A percentile compares a stretch with the other conserved stretches of the same genome.
These are phyloP conservation scores for Nilaparvata lugens DNA, from an alignment of 1,140 invertebrate species.

Conservation along the genomic window DNA sequence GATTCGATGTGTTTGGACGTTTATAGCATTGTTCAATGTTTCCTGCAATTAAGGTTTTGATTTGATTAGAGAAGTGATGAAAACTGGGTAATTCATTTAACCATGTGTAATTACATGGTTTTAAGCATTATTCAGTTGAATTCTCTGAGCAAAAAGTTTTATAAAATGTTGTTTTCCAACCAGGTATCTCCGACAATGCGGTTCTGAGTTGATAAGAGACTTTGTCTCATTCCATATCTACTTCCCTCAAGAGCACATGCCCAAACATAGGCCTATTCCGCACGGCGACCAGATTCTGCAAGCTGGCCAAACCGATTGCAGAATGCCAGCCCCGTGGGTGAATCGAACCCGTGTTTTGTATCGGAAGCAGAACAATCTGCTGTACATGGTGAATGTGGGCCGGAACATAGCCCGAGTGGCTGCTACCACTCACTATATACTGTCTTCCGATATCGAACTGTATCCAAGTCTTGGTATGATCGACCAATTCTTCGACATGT, in stretches of 20 bases:
- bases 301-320: constrained; percentile 52
- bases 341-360: constrained; percentile 58
- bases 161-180: constrained; percentile 17
- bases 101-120: too few species aligned
- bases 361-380: constrained; percentile 64
- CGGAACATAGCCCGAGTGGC: constrained; percentile 75
- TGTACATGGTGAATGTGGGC: constrained; percentile 83
- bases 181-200: constrained; percentile 45
- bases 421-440: constrained; percentile 70
- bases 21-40: too few species aligned
- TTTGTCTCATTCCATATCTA: constrained; percentile 78
- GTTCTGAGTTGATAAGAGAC: constrained; percentile 52
- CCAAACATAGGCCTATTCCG: constrained; percentile 58
- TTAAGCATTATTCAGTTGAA: too few species aligned
- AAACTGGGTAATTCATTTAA: too few species aligned
- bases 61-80: too few species aligned
- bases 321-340: constrained; percentile 53
- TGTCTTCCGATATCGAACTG: constrained; percentile 80
- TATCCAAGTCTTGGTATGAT: constrained; percentile 74
- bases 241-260: constrained; percentile 75
- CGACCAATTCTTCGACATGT: constrained; percentile 69
- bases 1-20: too few species aligned
- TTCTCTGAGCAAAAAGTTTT: too few species aligned
- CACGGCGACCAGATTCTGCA: constrained; percentile 47
- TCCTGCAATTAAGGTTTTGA: too few species aligned